phyloP scores from a whole-genome alignment of 2,888 invertebrate species.

The Scaptomyza parva region DNA sequence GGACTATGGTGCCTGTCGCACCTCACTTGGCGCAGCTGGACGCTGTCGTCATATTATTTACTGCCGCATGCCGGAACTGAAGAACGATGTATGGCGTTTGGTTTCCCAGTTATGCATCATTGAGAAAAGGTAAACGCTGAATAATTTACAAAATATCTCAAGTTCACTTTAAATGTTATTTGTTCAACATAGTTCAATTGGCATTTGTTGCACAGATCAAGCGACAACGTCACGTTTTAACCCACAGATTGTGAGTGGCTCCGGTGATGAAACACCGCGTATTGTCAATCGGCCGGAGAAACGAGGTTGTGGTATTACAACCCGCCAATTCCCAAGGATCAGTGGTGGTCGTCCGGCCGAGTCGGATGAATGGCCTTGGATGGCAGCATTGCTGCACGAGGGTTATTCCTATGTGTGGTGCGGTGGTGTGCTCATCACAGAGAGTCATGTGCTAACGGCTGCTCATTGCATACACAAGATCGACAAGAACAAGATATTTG shows the following conservation, averaged over 20 bases:
- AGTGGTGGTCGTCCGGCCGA: constrained; percentile 88
- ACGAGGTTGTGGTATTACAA: constrained; percentile 84
- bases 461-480: constrained; percentile 86
- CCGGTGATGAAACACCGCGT: constrained; percentile 53
- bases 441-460: constrained; percentile 88
- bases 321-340: constrained; percentile 85
- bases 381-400: constrained; percentile 90
- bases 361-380: constrained; percentile 93
- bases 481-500: constrained; percentile 87
- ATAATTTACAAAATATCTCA: too few relatives aligned
- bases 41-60: constrained; percentile 88
- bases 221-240: constrained; percentile 62
- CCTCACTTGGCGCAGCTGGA: constrained; percentile 87
- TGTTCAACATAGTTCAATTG: constrained; percentile 85
- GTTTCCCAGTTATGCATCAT: constrained; percentile 90
- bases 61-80: constrained; percentile 87
- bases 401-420: constrained; percentile 88
- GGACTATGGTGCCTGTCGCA: constrained; percentile 87
- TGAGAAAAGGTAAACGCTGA: constrained; percentile 85
- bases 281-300: constrained; percentile 80
- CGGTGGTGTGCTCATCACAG: constrained; percentile 92
- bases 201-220: constrained; percentile 90
- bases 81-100: constrained; percentile 87
- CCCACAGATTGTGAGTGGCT: constrained; percentile 71
- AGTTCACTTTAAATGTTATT: not conserved